Evolutionary conservation across 2,113 vertebrate genomes (phyloP).

Genomic region (Poecilia latipinna): DNA sequence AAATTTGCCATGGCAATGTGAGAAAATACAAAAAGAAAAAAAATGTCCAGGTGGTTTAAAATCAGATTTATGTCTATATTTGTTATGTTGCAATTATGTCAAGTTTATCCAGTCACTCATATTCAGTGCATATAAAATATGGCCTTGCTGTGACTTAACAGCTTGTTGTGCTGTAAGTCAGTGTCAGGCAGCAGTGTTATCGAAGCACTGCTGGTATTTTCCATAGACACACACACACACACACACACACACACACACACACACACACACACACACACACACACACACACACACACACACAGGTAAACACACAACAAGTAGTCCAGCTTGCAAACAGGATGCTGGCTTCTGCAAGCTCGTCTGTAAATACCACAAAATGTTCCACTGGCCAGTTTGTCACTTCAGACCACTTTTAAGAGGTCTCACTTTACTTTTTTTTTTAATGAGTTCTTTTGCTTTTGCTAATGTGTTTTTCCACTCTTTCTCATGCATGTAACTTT

Average conservation of each 20-base stretch:
- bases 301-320: conserved; percentile 17
- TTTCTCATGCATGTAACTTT: background rate
- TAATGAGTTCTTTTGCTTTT: background rate
- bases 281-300: background rate
- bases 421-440: background rate
- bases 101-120: background rate
- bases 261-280: background rate
- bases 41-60: background rate
- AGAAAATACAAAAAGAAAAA: background rate
- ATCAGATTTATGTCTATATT: background rate
- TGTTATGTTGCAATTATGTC: background rate
- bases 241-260: background rate
- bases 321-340: conserved; percentile 76
- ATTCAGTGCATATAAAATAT: background rate
- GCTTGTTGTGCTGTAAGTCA: background rate
- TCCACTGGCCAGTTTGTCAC: conserved; percentile 69
- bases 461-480: background rate
- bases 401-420: background rate
- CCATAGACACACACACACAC: conserved; percentile 13
- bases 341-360: conserved; percentile 58
- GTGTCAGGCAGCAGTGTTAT: background rate
- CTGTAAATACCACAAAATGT: conserved; percentile 73
- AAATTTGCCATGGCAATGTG: background rate
- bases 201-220: conserved; percentile 29
- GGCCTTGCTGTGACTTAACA: background rate